These are phyloP conservation scores for Anniella stebbinsi DNA, from an alignment of 2,797 vertebrate genomes.

Conservation along the genomic window DNA sequence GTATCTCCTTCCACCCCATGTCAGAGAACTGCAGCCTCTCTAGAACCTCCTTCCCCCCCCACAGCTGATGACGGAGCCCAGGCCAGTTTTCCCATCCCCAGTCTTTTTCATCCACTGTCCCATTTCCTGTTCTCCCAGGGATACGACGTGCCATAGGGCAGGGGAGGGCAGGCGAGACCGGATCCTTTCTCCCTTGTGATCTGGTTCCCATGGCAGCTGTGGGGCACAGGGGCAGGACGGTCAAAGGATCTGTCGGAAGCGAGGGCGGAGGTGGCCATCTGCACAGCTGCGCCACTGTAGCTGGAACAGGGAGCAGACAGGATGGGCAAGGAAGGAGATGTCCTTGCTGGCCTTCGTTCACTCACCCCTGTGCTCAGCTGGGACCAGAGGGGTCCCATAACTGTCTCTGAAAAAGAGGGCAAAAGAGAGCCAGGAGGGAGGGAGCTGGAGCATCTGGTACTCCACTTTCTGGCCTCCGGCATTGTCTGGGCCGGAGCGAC, in stretches of 20 bases:
- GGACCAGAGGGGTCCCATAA: not conserved
- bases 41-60: no score
- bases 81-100: not conserved
- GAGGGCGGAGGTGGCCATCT: not conserved
- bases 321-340: no score
- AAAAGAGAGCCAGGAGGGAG: no score
- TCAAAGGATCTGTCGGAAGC: not conserved
- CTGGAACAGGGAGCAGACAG: not conserved
- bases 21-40: not conserved
- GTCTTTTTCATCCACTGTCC: not conserved
- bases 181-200: constrained; percentile 6
- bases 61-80: not conserved
- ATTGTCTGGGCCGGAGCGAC: no score
- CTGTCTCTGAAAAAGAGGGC: no score
- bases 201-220: not conserved
- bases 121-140: constrained; percentile 15
- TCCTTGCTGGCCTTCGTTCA: no score
- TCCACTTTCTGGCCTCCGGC: no score
- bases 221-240: not conserved
- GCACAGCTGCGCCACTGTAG: not conserved
- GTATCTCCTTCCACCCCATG: no score
- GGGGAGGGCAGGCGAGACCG: not conserved
- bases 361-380: not conserved
- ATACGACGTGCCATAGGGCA: not conserved
- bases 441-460: no score